Conservation (phyloP, 2,113 vertebrate genomes). For the Capreolus pygargus region DNA sequence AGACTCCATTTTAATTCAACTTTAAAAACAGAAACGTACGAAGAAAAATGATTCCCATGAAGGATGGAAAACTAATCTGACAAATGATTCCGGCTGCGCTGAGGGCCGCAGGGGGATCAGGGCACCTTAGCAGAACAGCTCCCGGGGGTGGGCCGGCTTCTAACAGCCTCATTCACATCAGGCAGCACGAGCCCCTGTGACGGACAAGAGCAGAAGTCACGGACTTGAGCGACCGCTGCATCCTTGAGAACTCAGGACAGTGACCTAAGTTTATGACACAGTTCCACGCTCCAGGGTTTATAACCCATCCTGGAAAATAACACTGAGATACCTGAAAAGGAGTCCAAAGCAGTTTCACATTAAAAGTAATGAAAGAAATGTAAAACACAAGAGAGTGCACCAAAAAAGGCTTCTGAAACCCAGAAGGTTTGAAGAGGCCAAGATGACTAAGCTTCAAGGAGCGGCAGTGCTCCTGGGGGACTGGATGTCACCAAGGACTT, state of each 20-base stretch:
- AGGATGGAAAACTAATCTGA: constrained; percentile 67
- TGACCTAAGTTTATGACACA: not conserved
- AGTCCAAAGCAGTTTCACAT: not conserved
- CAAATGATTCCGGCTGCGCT: not conserved
- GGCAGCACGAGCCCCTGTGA: accelerated
- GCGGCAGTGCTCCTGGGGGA: not conserved
- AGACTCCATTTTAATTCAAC: constrained; percentile 58
- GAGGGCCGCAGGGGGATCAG: not conserved
- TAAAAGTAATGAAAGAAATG: not conserved
- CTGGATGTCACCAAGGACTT: not conserved
- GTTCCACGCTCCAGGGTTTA: not conserved
- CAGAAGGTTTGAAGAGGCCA: not conserved
- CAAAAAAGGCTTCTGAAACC: not conserved
- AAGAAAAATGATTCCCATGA: constrained; percentile 53
- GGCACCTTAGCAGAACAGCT: not conserved
- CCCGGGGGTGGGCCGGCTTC: not conserved
- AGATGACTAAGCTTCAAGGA: not conserved
- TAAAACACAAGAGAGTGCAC: not conserved
- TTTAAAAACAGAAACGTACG: constrained; percentile 52
- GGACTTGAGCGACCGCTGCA: not conserved
- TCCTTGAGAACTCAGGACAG: not conserved
- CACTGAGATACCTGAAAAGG: not conserved
- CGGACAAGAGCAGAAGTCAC: not conserved
- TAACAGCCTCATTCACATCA: accelerated
- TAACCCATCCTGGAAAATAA: not conserved